Percentiles rank a stretch among this genome's conserved stretches.
Conservation (phyloP, 2,797 vertebrate genomes). For the Molothrus aeneus region DNA sequence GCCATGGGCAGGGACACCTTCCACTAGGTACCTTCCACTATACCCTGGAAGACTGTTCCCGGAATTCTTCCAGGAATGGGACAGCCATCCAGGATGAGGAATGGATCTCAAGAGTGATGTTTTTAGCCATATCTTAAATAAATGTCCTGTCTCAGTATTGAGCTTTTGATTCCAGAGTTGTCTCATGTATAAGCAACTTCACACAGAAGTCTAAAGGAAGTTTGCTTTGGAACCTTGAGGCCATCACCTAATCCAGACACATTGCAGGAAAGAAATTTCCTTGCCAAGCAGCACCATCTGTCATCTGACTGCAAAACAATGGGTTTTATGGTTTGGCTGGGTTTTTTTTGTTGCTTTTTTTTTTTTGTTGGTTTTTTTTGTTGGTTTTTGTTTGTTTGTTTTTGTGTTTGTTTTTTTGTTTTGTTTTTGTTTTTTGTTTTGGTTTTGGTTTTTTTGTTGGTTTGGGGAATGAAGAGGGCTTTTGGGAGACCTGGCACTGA, state of each 20-base stretch:
- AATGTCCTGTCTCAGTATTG: not conserved
- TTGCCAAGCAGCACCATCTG: not conserved
- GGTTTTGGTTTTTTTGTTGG: not conserved
- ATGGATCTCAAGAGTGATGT: not conserved
- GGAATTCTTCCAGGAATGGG: not conserved
- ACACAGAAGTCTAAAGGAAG: not conserved
- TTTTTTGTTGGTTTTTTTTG: no score
- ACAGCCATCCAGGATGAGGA: not conserved
- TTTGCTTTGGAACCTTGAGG: not conserved
- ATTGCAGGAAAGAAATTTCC: not conserved
- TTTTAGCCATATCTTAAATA: not conserved
- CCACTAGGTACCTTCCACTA: no score
- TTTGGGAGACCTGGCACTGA: not conserved
- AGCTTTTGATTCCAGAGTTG: not conserved
- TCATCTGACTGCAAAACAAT: not conserved
- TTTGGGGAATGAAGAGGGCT: not conserved
- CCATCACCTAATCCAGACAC: not conserved
- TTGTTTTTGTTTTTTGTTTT: no score
- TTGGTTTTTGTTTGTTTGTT: no score
- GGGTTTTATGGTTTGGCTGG: fast-evolving
- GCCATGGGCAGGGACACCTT: not conserved
- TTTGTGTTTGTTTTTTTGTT: not conserved
- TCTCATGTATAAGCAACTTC: not conserved
- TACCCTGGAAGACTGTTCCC: not conserved
- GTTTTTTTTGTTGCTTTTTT: no score